Evolutionary conservation across 2,113 vertebrate species (phyloP).

Genomic region (Polypterus senegalus): DNA sequence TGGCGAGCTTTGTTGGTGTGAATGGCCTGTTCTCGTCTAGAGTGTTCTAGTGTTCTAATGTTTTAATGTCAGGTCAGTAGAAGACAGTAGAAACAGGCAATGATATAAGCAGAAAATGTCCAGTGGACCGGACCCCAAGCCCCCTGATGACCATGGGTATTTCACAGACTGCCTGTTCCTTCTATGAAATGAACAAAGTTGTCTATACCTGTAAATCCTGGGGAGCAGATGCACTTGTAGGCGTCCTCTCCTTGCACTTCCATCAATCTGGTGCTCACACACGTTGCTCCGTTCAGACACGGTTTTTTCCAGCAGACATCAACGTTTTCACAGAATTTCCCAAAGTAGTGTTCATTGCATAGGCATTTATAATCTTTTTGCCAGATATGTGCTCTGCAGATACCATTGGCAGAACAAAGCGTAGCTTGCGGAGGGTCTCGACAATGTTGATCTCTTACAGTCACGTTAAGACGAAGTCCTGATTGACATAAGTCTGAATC

Average conservation of each 20-base stretch:
- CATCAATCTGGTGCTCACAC: slow-evolving; percentile 31
- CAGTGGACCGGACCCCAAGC: too few relatives aligned
- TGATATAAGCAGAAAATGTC: too few relatives aligned
- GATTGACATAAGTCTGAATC: slow-evolving; percentile 40
- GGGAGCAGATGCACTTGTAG: slow-evolving; percentile 49
- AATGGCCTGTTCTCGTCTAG: too few relatives aligned
- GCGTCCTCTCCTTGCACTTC: slow-evolving; percentile 26
- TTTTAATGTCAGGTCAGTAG: too few relatives aligned
- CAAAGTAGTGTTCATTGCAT: slow-evolving; percentile 50
- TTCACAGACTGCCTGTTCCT: too few relatives aligned
- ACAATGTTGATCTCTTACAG: slow-evolving; percentile 55
- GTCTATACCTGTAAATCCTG: slow-evolving; percentile 56
- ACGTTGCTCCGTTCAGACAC: slow-evolving; percentile 54
- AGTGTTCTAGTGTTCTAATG: too few relatives aligned
- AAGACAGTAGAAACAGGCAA: too few relatives aligned
- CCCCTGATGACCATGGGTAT: too few relatives aligned
- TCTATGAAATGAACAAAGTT: too few relatives aligned
- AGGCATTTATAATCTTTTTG: slow-evolving; percentile 50
- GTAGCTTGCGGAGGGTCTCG: slow-evolving; percentile 36
- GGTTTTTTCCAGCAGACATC: slow-evolving; percentile 48
- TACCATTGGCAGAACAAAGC: slow-evolving; percentile 59
- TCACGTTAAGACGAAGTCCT: slow-evolving; percentile 59
- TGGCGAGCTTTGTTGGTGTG: too few relatives aligned
- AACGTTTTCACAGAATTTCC: slow-evolving; percentile 58
- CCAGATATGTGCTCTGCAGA: slow-evolving; percentile 50